Evolutionary conservation across 2,113 vertebrate genomes (phyloP).

Genomic region (Chamaea fasciata): DNA sequence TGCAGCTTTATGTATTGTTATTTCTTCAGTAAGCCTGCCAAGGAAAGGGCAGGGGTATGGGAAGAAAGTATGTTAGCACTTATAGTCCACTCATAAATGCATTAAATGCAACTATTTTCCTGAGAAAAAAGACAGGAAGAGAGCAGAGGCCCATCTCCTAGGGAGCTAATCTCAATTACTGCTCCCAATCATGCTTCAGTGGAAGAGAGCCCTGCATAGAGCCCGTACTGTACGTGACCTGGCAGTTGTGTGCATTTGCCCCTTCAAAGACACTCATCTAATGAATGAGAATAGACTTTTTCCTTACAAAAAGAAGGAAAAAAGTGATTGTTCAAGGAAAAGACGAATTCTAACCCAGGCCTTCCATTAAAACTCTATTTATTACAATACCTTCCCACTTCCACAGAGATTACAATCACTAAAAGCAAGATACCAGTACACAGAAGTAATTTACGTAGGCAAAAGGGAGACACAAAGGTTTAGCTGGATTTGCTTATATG

Average conservation of each 20-base stretch:
- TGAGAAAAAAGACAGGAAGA: not conserved
- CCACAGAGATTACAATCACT: not conserved
- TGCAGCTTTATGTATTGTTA: slow-evolving; percentile 1
- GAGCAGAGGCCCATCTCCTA: not conserved
- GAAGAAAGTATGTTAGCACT: slow-evolving; percentile 11
- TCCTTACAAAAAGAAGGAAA: not conserved
- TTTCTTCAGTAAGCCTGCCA: not conserved
- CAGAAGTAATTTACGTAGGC: not conserved
- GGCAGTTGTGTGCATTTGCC: not conserved
- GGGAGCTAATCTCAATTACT: not conserved
- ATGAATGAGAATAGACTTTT: not conserved
- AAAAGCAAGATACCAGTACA: not conserved
- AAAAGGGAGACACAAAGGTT: not conserved
- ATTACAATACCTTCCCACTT: not conserved
- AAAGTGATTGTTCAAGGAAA: not conserved
- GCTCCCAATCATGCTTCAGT: not conserved
- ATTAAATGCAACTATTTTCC: not conserved
- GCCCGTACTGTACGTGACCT: not conserved
- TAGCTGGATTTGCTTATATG: not conserved
- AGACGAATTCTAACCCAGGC: not conserved
- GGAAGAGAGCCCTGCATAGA: not conserved
- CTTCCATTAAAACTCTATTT: not conserved
- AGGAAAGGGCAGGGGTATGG: not conserved
- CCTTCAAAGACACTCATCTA: not conserved
- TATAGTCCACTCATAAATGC: not conserved